Evolutionary conservation across 2,113 vertebrate genomes (phyloP), one percentile per base, ranked within the genome.

Genomic region (Aspiorhynchus laticeps): DNA sequence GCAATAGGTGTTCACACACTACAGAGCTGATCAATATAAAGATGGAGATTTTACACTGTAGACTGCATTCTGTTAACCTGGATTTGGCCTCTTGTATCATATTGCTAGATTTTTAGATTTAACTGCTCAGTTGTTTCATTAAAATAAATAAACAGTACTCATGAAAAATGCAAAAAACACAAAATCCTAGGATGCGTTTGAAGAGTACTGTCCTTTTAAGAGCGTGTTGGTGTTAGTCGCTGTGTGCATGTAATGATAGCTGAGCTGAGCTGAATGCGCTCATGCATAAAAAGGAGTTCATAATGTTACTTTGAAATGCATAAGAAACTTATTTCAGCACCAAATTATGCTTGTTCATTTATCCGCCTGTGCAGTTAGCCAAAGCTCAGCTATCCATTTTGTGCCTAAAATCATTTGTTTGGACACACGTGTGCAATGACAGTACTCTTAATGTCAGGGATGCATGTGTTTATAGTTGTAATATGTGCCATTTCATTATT

Each of bases 301-400:
- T 28, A 46, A 76, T 48, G n/a, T 46, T 76, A 17, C 41, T 76
- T 28, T 48, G 41, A 76, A 74, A 46, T 67, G 63, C n/a, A 15
- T 67, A 67, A 67, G 15, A 28, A 46, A 46, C 73, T 15, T 46
- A 24, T 73, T 73, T 73, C 69, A 41, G 69, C 36, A 73, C 36
- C 69, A 73, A 41, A 41, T 73, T 73, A 15, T 76, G 73, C 41
- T 48, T 28, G 73, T 46, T 76, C 41, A 46, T 76, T 75, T 46
- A 26, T 75, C 73, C 3, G 7, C 28, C 24, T 76, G 6, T 46
- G 24, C 36, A 14, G 36, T 46, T 75, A 46, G 73, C 38, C 71
- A 7, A 74, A 41, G 36, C 10, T 2, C 21, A 74, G 4, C 24
- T 41, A 74, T 41, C 11, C 10, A 11, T 38, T 73, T 38, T 38